A percentile compares a stretch with the other conserved stretches of the same genome.
These are phyloP conservation scores for Pipistrellus kuhlii DNA, from an alignment of 2,797 vertebrate species.

Conservation along the genomic window DNA sequence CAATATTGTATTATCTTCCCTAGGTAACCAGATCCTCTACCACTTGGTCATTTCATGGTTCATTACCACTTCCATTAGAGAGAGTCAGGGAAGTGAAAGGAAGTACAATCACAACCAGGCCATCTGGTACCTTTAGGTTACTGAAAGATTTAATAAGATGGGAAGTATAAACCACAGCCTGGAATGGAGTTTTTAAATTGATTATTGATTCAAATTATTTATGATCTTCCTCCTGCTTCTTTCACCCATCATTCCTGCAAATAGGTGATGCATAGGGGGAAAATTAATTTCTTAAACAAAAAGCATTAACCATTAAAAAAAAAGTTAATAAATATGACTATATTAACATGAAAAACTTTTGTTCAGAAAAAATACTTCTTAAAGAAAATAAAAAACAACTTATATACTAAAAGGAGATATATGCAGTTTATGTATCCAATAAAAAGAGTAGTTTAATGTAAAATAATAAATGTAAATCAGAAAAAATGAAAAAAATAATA, in stretches of 20 bases:
- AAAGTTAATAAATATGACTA: slow-evolving; percentile 33
- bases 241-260: slow-evolving; percentile 16
- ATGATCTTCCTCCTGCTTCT: background rate
- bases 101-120: background rate
- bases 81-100: background rate
- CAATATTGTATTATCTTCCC: background rate
- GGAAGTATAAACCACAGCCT: background rate
- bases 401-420: background rate
- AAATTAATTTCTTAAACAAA: slow-evolving; percentile 6
- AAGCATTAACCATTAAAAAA: slow-evolving; percentile 2
- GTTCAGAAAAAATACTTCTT: slow-evolving; percentile 9
- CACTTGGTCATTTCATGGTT: slow-evolving; percentile 38
- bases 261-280: background rate
- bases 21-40: background rate
- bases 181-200: slow-evolving; percentile 10
- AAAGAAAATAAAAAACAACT: slow-evolving; percentile 56
- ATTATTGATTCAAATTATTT: slow-evolving; percentile 17
- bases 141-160: slow-evolving; percentile 38
- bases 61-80: slow-evolving; percentile 32
- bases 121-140: slow-evolving; percentile 6
- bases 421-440: background rate
- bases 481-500: background rate
- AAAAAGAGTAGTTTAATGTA: background rate
- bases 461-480: background rate
- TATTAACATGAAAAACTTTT: slow-evolving; percentile 14